phyloP scores from a whole-genome alignment of 2,113 vertebrate species.

The Synodontis membranacea region DNA sequence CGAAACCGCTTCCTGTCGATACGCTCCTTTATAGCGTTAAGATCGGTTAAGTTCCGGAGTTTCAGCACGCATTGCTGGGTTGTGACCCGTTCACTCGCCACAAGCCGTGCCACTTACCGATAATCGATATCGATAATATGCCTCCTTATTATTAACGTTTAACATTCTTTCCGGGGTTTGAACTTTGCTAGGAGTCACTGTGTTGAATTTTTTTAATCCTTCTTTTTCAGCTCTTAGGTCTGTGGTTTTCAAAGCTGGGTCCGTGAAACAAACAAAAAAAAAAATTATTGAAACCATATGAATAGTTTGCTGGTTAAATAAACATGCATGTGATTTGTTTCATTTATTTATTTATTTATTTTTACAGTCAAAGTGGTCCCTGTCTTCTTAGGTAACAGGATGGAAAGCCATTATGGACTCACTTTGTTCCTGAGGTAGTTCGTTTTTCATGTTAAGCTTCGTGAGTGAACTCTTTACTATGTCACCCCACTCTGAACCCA shows the following conservation, averaged over 20 bases:
- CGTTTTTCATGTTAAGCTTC: background rate
- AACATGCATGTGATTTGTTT: no score
- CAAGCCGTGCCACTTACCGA: constrained; percentile 36
- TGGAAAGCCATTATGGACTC: background rate
- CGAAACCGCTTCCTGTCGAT: constrained; percentile 52
- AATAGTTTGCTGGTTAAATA: background rate
- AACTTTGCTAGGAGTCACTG: background rate
- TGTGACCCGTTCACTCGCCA: background rate
- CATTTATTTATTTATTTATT: background rate
- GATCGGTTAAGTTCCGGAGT: background rate
- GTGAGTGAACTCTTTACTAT: constrained; percentile 13
- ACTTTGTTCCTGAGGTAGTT: background rate
- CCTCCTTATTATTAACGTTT: constrained; percentile 38
- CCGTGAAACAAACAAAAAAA: background rate
- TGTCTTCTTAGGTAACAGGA: background rate
- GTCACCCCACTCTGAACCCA: constrained; percentile 25
- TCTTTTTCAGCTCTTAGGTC: background rate
- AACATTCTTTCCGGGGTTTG: background rate
- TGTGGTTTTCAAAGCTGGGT: background rate
- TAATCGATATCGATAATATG: no score
- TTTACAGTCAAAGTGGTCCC: background rate
- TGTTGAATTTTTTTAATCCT: background rate
- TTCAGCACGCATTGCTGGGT: background rate
- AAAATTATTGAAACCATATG: background rate
- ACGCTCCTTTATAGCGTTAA: constrained; percentile 35